Evolutionary conservation across 2,888 invertebrate species (phyloP), one percentile per base, ranked within the genome.

Genomic region (Brenthis hecate): DNA sequence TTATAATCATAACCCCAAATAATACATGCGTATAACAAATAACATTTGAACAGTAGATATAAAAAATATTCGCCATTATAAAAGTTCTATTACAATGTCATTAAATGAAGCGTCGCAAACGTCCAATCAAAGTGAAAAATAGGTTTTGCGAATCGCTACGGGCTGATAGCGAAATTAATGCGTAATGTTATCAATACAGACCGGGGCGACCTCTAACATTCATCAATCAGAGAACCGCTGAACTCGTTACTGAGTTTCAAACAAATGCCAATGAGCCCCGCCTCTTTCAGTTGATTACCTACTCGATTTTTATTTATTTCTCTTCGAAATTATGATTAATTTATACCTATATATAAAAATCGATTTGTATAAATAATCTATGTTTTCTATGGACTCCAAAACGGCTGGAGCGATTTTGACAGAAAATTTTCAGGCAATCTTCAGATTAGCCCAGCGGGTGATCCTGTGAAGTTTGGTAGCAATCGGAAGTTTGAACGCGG

Each of bases 241-340:
- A 91, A 89, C 89, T 91, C 86, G 89, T 90, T 90, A 88, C 88
- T 76, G 88, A 89, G 88, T 89, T 88, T 77, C 80, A 76, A 83
- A 82, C 82, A 81, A 87, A 84, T 80, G 80, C 81, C 85, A 85
- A 85, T 86, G 87, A 84, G 85, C 79, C 77, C 78, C 77, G 78
- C 75, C 76, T 74, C 78, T 77, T 77, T 80, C 80, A 80, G 85
- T 89, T 84, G 85, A 85, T 86, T 85, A 66, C 70, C 43, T 63
- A 53, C 58, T 70, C 70, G 36, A 1, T 62, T 43, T 54, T 8
- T 56, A 28, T 32, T 50, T 32, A 0, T 13, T 16, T 13, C 48
- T 13, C 5, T 6, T 48, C 11, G 4, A 16, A 16, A 36, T 56
- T 36, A 56, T 16, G 2, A 11, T 19, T 23, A 19, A 54, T 4